These are phyloP conservation scores for Nephrotoma flavescens DNA, from an alignment of 2,888 invertebrate genomes.

Conservation along the genomic window DNA sequence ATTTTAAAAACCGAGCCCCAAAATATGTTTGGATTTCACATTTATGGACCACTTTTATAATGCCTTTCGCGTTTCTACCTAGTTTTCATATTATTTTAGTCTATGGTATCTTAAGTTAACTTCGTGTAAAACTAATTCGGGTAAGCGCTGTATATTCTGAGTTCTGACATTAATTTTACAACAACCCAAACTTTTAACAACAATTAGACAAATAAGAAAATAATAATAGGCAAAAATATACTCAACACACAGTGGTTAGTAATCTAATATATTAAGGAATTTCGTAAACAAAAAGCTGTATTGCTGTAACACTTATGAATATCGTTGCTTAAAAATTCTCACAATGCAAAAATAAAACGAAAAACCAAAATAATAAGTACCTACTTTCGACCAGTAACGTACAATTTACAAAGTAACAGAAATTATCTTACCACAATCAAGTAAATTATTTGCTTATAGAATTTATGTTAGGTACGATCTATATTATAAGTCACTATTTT, in stretches of 20 bases:
- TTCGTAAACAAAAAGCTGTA: background rate
- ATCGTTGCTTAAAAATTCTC: background rate
- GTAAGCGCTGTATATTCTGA: background rate
- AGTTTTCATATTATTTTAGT: no score
- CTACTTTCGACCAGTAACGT: background rate
- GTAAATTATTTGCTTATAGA: background rate
- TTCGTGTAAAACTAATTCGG: background rate
- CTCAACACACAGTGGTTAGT: background rate
- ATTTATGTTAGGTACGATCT: background rate
- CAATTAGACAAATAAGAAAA: background rate
- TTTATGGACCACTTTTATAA: no score
- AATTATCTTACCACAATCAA: background rate
- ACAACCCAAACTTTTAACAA: background rate
- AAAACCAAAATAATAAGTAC: background rate
- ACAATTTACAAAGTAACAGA: background rate
- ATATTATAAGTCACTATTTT: background rate
- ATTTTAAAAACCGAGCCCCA: no score
- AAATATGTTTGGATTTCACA: no score
- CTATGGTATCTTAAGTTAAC: no score
- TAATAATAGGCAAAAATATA: background rate
- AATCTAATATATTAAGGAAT: background rate
- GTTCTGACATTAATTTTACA: background rate
- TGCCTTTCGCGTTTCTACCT: no score
- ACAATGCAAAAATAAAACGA: background rate
- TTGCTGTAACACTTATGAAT: background rate